Evolutionary conservation across 2,797 vertebrate genomes (phyloP).

Genomic region (Pelobates cultripes): DNA sequence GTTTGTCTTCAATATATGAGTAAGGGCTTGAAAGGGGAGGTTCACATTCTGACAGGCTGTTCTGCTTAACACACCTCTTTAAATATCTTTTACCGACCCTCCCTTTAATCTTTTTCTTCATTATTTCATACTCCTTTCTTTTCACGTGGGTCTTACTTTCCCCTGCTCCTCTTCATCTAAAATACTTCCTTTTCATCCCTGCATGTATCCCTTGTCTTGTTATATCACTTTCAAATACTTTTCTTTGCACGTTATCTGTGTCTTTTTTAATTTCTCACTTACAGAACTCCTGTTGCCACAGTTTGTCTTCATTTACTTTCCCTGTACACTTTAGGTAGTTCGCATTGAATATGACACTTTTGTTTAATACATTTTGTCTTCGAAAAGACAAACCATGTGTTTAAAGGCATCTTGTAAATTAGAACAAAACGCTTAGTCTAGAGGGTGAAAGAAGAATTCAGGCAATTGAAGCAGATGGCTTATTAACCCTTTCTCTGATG

Average conservation of each 20-base stretch:
- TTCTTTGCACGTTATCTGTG: not conserved
- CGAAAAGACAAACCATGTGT: not conserved
- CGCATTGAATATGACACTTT: not conserved
- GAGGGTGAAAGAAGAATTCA: not conserved
- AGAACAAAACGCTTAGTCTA: not conserved
- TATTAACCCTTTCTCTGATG: not conserved
- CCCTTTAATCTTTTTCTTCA: constrained; percentile 60
- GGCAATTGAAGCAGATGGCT: not conserved
- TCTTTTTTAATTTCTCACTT: not conserved
- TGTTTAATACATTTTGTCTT: not conserved
- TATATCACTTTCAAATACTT: too few species aligned
- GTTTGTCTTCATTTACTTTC: not conserved
- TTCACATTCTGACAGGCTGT: constrained; percentile 74
- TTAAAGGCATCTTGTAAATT: not conserved
- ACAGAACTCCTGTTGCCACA: not conserved
- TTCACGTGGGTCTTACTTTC: not conserved
- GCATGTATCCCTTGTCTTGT: not conserved
- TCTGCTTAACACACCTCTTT: constrained; percentile 76
- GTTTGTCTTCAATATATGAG: constrained; percentile 73
- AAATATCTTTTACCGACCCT: constrained; percentile 68
- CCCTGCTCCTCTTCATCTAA: not conserved
- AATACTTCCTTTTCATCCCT: not conserved
- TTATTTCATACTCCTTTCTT: not conserved
- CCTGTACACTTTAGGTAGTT: not conserved
- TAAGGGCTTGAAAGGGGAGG: constrained; percentile 79